Evolutionary conservation across 35 echinoderm and acorn worm species (phyloP).

Genomic region (Heliocidaris erythrogramma): DNA sequence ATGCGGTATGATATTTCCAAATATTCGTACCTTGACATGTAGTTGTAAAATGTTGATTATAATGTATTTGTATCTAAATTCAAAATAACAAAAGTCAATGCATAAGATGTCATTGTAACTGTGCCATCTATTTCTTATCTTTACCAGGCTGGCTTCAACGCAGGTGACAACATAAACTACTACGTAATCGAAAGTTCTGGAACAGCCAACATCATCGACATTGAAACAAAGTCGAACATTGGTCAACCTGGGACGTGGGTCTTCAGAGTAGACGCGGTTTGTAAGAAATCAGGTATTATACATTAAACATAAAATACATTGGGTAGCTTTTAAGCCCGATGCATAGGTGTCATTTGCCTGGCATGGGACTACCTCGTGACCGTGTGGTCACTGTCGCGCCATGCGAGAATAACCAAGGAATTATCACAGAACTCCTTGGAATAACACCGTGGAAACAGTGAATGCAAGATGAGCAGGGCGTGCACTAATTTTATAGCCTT

Average conservation of each 20-base stretch:
- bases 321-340: neutral
- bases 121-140: neutral
- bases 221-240: slow-evolving; percentile 64
- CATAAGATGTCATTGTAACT: neutral
- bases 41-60: too few species aligned
- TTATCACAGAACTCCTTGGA: too few species aligned
- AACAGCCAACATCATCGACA: slow-evolving; percentile 60
- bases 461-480: neutral
- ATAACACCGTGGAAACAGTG: neutral
- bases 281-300: slow-evolving; percentile 6
- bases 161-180: slow-evolving; percentile 49
- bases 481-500: too few species aligned
- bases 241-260: slow-evolving; percentile 60
- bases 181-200: slow-evolving; percentile 57
- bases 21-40: too few species aligned
- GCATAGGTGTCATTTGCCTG: neutral
- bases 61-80: too few species aligned
- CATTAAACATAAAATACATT: neutral
- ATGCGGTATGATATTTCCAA: too few species aligned
- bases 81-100: too few species aligned
- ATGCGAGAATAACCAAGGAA: too few species aligned
- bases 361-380: too few species aligned
- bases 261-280: slow-evolving; percentile 52
- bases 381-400: too few species aligned
- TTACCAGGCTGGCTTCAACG: slow-evolving; percentile 68